Base-by-base conservation (phyloP, 2,113 vertebrate genomes). In the Syngnathus floridae region DNA sequence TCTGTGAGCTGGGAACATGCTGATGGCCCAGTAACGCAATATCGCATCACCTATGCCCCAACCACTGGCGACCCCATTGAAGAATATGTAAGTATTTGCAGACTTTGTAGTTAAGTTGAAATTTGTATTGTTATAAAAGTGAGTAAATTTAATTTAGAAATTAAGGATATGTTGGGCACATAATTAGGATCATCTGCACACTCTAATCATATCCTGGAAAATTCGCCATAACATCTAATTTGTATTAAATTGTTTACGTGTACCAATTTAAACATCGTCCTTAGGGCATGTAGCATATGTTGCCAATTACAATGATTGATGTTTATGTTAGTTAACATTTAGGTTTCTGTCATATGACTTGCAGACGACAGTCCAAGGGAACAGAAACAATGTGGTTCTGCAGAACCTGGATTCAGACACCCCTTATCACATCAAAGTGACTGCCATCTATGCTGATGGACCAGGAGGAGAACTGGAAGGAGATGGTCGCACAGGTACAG, bases 1-100 rank as follows among this genome's bases (percentile, higher is more conserved):
- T 93, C 93, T 17, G 96, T 98, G 6, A 88, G 66, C 76, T 99
- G 97, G 97, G 95, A 98, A 67, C 95, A 94, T 13, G 97, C 96
- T 0, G 90, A 91, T 1, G 97, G 97, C n/a, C 93, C 94, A 0
- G 96, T 99, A 52, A 92, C 90, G 45, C 94, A 99, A 36, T 99
- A 98, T 68, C 91, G 92, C 72, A 95, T 99, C 54, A 91, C 92
- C 80, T 99, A 97, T 49, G 94, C 94, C 59, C 93, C 90, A 52
- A 95, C 91, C 5, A 90, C 90, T 51, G 97, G 97, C 65, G 95
- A 98, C 64, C 96, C 96, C 13, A 97, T 98, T 0, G 95, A 98
- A 73, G 96, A 96, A 91, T 94, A 91, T 48, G 97, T 99, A 91
- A 92, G 96, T 9, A 55, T 66, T 56, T 52, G 14, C 17, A 11